Conservation (phyloP, 2,113 vertebrate species). For the Hipposideros armiger region DNA sequence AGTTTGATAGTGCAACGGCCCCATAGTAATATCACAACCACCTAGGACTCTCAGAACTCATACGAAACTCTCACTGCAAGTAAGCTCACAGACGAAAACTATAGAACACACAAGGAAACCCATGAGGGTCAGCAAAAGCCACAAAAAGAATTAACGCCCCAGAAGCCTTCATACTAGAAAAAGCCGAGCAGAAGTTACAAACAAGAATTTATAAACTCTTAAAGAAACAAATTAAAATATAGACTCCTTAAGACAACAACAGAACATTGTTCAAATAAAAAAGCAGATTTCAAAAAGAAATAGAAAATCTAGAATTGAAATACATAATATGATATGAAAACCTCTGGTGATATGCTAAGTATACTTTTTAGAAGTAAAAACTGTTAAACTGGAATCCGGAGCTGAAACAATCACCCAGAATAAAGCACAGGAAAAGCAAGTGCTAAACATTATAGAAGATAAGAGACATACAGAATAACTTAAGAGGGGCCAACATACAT, state of each 20-base stretch:
- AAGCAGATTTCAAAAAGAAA: neutral
- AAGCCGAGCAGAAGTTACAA: neutral
- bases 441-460: neutral
- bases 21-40: neutral
- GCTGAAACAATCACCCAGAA: neutral
- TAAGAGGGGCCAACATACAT: neutral
- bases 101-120: neutral
- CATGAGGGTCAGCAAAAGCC: neutral
- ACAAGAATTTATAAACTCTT: neutral
- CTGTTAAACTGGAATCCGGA: neutral
- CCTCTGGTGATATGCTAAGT: too few relatives aligned
- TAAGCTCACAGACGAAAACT: neutral
- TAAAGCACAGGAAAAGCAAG: neutral
- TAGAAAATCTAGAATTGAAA: neutral
- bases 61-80: neutral
- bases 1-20: neutral
- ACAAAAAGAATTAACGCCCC: neutral
- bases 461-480: neutral
- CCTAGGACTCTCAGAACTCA: neutral
- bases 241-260: neutral
- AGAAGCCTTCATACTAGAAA: neutral
- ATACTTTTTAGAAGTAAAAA: too few relatives aligned
- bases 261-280: neutral
- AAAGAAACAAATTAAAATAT: neutral
- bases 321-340: neutral